Evolutionary conservation across 2,113 vertebrate genomes (phyloP), one percentile per base, ranked within the genome.

Genomic region (Aegypius monachus): DNA sequence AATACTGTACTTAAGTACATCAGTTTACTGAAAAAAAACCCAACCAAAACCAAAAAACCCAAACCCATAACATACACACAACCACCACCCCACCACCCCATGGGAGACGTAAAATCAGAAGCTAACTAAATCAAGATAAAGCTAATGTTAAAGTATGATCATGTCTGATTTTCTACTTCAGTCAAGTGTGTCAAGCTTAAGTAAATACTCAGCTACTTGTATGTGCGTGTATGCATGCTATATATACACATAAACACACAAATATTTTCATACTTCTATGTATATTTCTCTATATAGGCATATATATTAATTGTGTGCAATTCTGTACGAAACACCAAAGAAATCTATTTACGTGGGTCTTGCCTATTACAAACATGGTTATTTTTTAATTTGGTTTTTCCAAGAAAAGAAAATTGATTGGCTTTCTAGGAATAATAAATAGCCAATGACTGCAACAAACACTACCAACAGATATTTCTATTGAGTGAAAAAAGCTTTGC

Each of bases 401-500:
- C 29, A 96, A 89, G 45, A 81, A 95, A 86, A 84, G 38, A 94
- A 95, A 96, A 97, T 75, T 91, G 73, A 96, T 55, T 95, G 62
- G 92, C 77, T 94, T 95, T 95, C 88, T 90, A 89, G 79, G 66
- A 97, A 92, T 42, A 97, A 95, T 79, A 94, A 97, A 96, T 50
- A 97, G 88, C 79, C 67, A 88, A 94, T 94, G 92, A 97, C 79
- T 75, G 70, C 89, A 98, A 97, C 87, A 96, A 97, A 96, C 86
- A 96, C 94, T 96, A 98, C 86, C 93, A 93, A 86, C 16, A 97
- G 82, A 86, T 95, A 96, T 89, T 97, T 96, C 92, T 96, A 48
- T 22, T 15, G 53, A 96, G 84, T 16, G 81, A 92, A 96, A 97
- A 97, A 97, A 92, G 68, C 71, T 94, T 79, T 97, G 96, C 94